Base-by-base conservation (phyloP, 1,140 invertebrate species). In the Hycleus phaleratus region DNA sequence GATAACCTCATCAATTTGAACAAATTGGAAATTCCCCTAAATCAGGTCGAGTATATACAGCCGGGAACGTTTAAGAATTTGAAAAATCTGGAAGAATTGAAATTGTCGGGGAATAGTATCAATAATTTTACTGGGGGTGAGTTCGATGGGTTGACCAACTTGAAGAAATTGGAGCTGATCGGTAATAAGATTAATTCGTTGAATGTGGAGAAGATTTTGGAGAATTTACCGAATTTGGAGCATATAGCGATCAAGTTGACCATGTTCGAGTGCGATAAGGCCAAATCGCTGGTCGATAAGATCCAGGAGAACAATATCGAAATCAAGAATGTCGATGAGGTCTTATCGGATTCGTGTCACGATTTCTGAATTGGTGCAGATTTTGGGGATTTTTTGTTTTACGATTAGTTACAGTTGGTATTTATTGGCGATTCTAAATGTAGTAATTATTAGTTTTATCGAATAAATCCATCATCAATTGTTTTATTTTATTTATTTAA, bases 31-130 rank as follows among this genome's bases (percentile, higher is more conserved):
- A 26, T 60, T 11, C 46, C 45, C 9, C 32, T 48, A 0, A 60
- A 60, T 42, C 45, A 46, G 10, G 43, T 60, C n/a, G 52, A 60
- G 48, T 46, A 45, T 26, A 56, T 60, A 24, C 25, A 38, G 12
- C 48, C 53, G 12, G 54, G 54, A 5, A 56, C 49, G 4, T 60
- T 60, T 38, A 51, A 47, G 8, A 56, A 60, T 32, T 32, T 56
- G 32, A 46, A 39, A 25, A 56, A 51, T 11, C 18, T 60, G 46
- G 52, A 56, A 40, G 49, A 55, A 25, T 42, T 60, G 26, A 47
- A 56, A 12, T 39, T 60, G 46, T 49, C 53, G 26, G 45, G 46
- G 3, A 60, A 60, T 24, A 56, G 46, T 26, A 45, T 60, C 10
- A 49, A 50, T 42, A 59, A 59, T 42, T 53, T 53, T 24, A 53